Base-by-base conservation (phyloP, 2,888 invertebrate genomes). In the Alviniconcha strummeri region DNA sequence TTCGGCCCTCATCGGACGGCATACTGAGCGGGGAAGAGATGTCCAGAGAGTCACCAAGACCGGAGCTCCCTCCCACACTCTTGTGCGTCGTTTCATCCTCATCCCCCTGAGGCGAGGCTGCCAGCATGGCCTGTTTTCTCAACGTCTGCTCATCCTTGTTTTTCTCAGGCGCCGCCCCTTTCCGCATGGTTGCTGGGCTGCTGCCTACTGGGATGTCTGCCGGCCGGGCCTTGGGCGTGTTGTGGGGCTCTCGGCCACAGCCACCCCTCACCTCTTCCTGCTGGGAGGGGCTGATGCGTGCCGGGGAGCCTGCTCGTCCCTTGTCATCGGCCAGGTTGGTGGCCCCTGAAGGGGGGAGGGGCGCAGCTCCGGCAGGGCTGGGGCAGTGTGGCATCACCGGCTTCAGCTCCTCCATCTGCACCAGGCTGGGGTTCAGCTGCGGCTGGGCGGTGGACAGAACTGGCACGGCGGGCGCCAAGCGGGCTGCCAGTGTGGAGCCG, bases 401-500 rank as follows among this genome's bases (percentile, higher is more conserved):
- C 54, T 82, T 82, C 56, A 82, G 57, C 77, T 82, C 82, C 76
- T 82, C 82, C 76, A 82, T 69, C 77, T 76, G 67, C n/a, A 82
- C 77, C 52, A 77, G 60, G 36, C 82, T 76, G 36, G 69, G 77
- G 77, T 82, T 77, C n/a, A 77, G 69, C 54, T 69, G 19, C 13
- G 19, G 54, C 60, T 60, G 64, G 13, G 78, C 15, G 6, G 56
- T 36, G 3, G 52, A 9, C 52, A 55, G 8, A 54, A 69, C 60
- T 0, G 82, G 82, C 1, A 82, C 64, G 55, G 64, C 52, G n/a
- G 79, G 36, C 7, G n/a, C 54, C 56, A 76, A 17, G n/a, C 82
- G 82, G 9, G 77, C 77, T 5, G 76, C 77, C 57, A 82, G 13
- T 15, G 82, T 76, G 54, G 82, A 55, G 13, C 36, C 82, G 36